Conservation (phyloP, 2,888 invertebrate genomes). For the Aromia moschata region DNA sequence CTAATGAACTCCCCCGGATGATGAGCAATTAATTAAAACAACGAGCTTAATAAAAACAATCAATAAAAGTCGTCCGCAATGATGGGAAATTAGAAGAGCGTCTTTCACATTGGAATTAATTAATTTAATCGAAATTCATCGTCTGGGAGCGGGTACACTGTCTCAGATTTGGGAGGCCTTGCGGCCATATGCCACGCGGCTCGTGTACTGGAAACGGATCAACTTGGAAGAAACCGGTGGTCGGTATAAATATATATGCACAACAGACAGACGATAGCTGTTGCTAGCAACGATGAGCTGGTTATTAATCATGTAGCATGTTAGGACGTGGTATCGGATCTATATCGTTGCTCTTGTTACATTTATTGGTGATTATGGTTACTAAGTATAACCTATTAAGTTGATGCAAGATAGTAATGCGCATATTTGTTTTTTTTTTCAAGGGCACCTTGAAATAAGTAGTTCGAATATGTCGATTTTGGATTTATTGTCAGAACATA, state of each 20-base stretch:
- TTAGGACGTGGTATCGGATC: slow-evolving; percentile 51
- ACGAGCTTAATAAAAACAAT: slow-evolving; percentile 8
- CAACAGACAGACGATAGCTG: slow-evolving; percentile 51
- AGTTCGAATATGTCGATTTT: too few relatives aligned
- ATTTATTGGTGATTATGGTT: too few relatives aligned
- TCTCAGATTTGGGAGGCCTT: slow-evolving; percentile 19
- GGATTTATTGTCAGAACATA: too few relatives aligned
- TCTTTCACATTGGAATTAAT: slow-evolving; percentile 52
- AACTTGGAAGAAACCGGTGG: slow-evolving; percentile 8
- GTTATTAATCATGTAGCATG: slow-evolving; percentile 64
- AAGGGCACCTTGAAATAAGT: too few relatives aligned
- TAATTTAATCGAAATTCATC: slow-evolving; percentile 44
- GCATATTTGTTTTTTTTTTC: too few relatives aligned
- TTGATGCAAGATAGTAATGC: too few relatives aligned
- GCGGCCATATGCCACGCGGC: slow-evolving; percentile 13
- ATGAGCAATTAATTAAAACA: slow-evolving; percentile 16
- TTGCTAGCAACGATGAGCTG: slow-evolving; percentile 55
- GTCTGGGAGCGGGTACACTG: slow-evolving; percentile 26
- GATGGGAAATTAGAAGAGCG: slow-evolving; percentile 51
- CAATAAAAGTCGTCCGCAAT: slow-evolving; percentile 22
- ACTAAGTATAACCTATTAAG: too few relatives aligned
- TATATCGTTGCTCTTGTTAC: slow-evolving; percentile 6
- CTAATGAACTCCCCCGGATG: slow-evolving; percentile 3
- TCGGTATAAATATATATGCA: too few relatives aligned
- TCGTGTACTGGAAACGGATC: slow-evolving; percentile 33